A percentile compares a stretch with the other conserved stretches of the same genome.
These are phyloP conservation scores for Elmis aenea DNA, from an alignment of 2,888 invertebrate genomes.

Conservation along the genomic window DNA sequence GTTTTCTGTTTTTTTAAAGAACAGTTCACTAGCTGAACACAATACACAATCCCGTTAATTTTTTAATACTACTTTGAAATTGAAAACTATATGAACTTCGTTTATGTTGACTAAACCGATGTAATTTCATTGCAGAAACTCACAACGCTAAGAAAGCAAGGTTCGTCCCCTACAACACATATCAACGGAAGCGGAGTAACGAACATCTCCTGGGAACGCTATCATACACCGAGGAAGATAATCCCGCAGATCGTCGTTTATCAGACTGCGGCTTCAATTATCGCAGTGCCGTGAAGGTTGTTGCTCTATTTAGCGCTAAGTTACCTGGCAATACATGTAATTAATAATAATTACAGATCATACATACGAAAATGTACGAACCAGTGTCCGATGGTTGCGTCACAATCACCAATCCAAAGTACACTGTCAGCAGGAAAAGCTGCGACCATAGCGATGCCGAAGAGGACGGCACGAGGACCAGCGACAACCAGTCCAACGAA, in stretches of 20 bases:
- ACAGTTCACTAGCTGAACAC: no score
- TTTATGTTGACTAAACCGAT: no score
- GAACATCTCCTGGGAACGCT: neutral
- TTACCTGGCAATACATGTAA: slow-evolving; percentile 11
- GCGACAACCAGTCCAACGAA: slow-evolving; percentile 13
- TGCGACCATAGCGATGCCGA: slow-evolving; percentile 29
- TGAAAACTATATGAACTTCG: no score
- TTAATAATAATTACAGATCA: slow-evolving; percentile 28
- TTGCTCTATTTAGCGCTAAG: slow-evolving; percentile 1
- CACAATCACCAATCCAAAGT: slow-evolving; percentile 31
- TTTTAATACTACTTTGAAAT: no score
- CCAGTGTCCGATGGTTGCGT: slow-evolving; percentile 39
- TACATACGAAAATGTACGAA: slow-evolving; percentile 41
- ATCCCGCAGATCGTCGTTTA: neutral
- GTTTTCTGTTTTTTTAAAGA: no score
- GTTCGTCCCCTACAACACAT: no score
- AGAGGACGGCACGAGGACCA: slow-evolving; percentile 19
- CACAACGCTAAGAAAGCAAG: no score
- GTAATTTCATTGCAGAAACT: no score
- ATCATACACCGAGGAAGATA: no score
- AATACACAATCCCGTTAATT: no score
- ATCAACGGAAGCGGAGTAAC: neutral
- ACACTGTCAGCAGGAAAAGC: slow-evolving; percentile 14
- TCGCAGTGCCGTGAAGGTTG: slow-evolving; percentile 21
- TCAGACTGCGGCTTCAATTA: slow-evolving; percentile 18